Base-by-base conservation (phyloP, 2,797 vertebrate genomes). In the Picus viridis region DNA sequence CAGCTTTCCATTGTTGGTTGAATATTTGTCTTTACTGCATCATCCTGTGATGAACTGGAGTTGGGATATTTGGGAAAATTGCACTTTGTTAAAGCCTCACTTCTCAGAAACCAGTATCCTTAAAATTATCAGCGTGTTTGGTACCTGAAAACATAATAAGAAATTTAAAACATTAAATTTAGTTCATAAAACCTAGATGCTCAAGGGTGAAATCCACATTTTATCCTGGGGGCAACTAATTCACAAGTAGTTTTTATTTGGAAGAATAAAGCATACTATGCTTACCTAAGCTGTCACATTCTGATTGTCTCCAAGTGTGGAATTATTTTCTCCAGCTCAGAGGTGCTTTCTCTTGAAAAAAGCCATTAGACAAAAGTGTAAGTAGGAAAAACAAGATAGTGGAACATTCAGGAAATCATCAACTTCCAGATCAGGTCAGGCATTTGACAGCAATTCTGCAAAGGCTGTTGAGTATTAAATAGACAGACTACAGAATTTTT, bases 21-120 rank as follows among this genome's bases (percentile, higher is more conserved):
- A 97, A 90, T 97, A 97, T 96, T 96, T 97, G 74, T 96, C 95
- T 97, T 97, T 96, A 96, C 97, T 97, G 96, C 70, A 96, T 96
- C 96, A 96, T 73, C 41, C 71, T 95, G 77, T 92, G 93, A 97
- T 93, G 97, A 97, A 97, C 85, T 67, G 71, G 84, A 96, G 83
- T 93, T 94, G 58, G 6, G 59, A 91, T 95, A 95, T 83, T 95
- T 97, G 94, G 72, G 93, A 95, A 96, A 97, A 96, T 45, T 93
- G 49, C 74, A 84, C 73, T 95, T 96, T 6, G 54, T 84, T 80
- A 95, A 97, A 95, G 67, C 65, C 53, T 91, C 79, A 88, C 74
- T 93, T 94, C 72, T 94, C 88, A 95, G 71, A 90, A 91, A 72
- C 30, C 73, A 91, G 16, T 61, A 92, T 67, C 56, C 76, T 58